Evolutionary conservation across 1,140 invertebrate species (phyloP).

Genomic region (Nasonia giraulti): DNA sequence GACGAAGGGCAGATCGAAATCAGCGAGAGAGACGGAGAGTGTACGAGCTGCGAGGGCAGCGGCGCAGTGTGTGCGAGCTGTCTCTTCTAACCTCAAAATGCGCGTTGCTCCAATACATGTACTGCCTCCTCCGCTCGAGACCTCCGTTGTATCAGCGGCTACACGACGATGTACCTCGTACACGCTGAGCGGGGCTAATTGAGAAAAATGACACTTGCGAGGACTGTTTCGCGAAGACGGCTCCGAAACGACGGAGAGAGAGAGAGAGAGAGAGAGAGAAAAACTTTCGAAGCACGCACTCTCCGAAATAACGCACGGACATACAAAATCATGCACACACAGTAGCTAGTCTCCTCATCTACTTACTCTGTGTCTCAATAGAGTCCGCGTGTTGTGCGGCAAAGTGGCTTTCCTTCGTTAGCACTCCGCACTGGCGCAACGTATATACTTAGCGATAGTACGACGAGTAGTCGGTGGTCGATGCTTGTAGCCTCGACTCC

Average conservation of each 20-base stretch:
- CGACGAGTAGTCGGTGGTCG: too few species aligned
- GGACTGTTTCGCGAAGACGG: not conserved
- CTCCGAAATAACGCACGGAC: too few species aligned
- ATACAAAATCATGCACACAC: too few species aligned
- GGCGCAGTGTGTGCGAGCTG: not conserved
- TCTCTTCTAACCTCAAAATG: conserved; percentile 42
- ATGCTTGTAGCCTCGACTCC: not conserved
- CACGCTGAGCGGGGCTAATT: too few species aligned
- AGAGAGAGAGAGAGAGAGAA: not conserved
- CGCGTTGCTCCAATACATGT: not conserved
- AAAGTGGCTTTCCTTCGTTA: not conserved
- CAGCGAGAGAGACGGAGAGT: not conserved
- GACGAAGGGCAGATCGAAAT: not conserved
- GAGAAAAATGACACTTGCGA: not conserved
- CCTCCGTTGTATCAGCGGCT: not conserved
- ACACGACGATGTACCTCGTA: not conserved
- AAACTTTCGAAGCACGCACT: conserved; percentile 1
- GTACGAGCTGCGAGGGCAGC: not conserved
- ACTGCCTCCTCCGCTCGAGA: too few species aligned
- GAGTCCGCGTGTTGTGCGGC: not conserved
- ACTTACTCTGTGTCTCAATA: not conserved
- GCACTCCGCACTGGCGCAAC: too few species aligned
- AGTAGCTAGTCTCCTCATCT: too few species aligned
- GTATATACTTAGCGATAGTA: too few species aligned
- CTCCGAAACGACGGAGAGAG: not conserved